Evolutionary conservation across 2,113 vertebrate species (phyloP).

Genomic region (Aldabrachelys gigantea): DNA sequence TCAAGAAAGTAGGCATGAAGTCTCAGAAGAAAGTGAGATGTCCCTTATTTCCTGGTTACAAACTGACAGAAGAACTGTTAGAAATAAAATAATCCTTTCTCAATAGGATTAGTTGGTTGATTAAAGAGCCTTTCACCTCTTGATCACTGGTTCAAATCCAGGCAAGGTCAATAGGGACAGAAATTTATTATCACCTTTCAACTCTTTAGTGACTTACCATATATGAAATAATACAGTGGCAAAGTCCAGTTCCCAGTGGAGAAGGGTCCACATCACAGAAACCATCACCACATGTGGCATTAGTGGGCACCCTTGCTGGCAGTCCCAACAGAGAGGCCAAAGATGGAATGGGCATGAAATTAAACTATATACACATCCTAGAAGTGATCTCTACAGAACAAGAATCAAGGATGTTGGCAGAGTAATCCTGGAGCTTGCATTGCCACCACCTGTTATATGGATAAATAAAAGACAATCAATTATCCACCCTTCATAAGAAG

Average conservation of each 20-base stretch:
- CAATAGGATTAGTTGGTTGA: background rate
- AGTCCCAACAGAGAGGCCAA: background rate
- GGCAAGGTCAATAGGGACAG: background rate
- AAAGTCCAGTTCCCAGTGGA: background rate
- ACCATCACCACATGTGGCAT: background rate
- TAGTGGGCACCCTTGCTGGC: background rate
- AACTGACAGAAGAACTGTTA: background rate
- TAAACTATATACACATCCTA: background rate
- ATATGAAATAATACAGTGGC: background rate
- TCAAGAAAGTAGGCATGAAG: background rate
- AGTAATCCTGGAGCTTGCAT: background rate
- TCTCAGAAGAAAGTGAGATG: background rate
- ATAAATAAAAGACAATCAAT: too few relatives aligned
- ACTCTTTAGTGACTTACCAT: background rate
- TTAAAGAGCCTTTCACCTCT: background rate
- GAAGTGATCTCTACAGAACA: background rate
- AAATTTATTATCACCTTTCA: background rate
- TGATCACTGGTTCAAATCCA: background rate
- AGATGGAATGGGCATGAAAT: background rate
- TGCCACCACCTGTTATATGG: background rate
- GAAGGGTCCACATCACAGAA: background rate
- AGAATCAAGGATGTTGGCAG: background rate
- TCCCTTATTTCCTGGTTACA: background rate
- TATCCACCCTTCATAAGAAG: too few relatives aligned
- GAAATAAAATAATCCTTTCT: background rate